Evolutionary conservation across 2,888 invertebrate species (phyloP).

Genomic region (Stenodema calcarata): DNA sequence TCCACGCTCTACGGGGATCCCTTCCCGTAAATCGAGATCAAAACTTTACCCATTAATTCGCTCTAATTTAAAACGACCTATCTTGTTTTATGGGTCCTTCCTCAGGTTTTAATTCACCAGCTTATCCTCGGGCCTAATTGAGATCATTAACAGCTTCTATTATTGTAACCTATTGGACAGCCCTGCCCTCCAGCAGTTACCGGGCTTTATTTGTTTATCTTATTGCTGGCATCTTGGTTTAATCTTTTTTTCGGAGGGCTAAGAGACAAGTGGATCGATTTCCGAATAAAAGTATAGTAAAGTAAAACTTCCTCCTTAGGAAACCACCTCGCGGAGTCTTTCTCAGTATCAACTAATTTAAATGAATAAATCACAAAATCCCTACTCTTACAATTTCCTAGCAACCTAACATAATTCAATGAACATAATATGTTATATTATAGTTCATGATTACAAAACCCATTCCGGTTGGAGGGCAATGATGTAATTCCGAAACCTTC

Average conservation of each 20-base stretch:
- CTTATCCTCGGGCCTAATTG: constrained; percentile 54
- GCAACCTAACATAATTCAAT: no score
- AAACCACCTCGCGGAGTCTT: no score
- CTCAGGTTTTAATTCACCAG: constrained; percentile 54
- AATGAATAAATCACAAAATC: no score
- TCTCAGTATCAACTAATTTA: no score
- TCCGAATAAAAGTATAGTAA: not conserved
- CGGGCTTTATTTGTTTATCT: not conserved
- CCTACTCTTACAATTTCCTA: no score
- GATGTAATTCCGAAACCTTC: no score
- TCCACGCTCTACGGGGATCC: constrained; percentile 33
- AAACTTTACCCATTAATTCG: constrained; percentile 55
- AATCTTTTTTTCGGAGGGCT: not conserved
- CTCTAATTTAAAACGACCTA: constrained; percentile 54
- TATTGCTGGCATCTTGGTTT: not conserved
- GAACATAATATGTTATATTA: no score
- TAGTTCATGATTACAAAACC: no score
- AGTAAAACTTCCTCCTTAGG: no score
- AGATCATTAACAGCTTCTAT: constrained; percentile 52
- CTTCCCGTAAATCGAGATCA: constrained; percentile 55
- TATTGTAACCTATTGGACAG: constrained; percentile 22
- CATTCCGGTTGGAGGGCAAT: no score
- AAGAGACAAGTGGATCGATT: not conserved
- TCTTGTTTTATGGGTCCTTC: constrained; percentile 54
- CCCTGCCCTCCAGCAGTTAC: not conserved